phyloP scores from a whole-genome alignment of 2,888 invertebrate species.

The Dendrolimus pini region DNA sequence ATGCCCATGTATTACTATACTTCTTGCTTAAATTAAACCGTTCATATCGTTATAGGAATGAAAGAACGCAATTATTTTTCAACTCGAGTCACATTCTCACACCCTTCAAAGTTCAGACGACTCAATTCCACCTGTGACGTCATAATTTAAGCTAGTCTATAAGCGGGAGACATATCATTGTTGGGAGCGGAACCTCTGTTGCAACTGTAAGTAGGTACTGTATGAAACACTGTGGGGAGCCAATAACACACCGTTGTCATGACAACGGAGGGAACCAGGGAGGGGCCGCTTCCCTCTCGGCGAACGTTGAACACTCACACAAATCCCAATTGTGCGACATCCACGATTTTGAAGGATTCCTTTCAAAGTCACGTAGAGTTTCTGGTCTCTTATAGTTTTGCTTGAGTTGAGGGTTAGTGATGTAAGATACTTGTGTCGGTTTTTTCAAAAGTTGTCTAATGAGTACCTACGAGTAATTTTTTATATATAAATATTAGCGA shows the following conservation, averaged over 20 bases:
- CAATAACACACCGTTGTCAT: slow-evolving; percentile 66
- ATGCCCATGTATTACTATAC: too few relatives aligned
- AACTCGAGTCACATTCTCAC: slow-evolving; percentile 1
- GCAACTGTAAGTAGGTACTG: slow-evolving; percentile 28
- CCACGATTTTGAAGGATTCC: slow-evolving; percentile 25
- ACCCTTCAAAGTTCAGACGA: slow-evolving; percentile 12
- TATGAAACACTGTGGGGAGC: slow-evolving; percentile 52
- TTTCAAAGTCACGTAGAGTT: slow-evolving; percentile 9
- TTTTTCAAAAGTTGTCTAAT: too few relatives aligned
- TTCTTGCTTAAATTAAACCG: too few relatives aligned
- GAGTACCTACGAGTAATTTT: too few relatives aligned
- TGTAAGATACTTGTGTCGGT: too few relatives aligned
- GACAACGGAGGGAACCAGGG: slow-evolving; percentile 46
- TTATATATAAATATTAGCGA: too few relatives aligned
- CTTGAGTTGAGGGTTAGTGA: too few relatives aligned
- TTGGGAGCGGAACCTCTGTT: slow-evolving; percentile 20
- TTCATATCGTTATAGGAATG: too few relatives aligned
- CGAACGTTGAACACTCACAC: slow-evolving; percentile 41
- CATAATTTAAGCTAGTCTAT: slow-evolving; percentile 26
- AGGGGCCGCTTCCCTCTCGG: slow-evolving; percentile 52
- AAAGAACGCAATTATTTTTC: neutral
- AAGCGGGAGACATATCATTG: slow-evolving; percentile 29
- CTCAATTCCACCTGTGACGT: slow-evolving; percentile 22
- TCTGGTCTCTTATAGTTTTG: too few relatives aligned
- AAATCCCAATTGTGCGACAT: slow-evolving; percentile 55